Conservation (phyloP, 1,140 invertebrate genomes). For the Aporrectodea caliginosa region DNA sequence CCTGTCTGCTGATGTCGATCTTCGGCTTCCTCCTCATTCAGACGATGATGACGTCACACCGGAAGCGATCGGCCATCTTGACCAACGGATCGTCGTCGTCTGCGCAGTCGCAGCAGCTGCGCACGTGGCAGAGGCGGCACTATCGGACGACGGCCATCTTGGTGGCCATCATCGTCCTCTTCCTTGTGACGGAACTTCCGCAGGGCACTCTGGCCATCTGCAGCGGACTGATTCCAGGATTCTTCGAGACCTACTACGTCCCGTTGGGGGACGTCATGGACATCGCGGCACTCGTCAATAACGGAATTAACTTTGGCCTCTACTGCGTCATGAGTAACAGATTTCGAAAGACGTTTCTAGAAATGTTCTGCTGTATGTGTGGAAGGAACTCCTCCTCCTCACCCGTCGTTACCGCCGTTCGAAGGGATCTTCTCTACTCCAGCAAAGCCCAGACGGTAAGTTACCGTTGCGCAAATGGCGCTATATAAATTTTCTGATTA, state of each 20-base stretch:
- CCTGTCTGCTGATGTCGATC: constrained; percentile 55
- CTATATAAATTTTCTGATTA: no score
- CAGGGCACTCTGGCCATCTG: constrained; percentile 56
- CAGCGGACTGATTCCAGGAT: constrained; percentile 35
- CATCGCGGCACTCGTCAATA: constrained; percentile 9
- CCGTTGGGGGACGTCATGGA: constrained; percentile 9
- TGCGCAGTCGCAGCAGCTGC: constrained; percentile 38
- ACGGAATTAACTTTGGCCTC: constrained; percentile 13
- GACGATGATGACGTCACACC: constrained; percentile 38
- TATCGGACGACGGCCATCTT: constrained; percentile 86
- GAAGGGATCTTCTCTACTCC: neutral
- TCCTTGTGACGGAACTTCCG: constrained; percentile 81
- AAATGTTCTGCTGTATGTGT: neutral
- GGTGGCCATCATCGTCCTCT: constrained; percentile 77
- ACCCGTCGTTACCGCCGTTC: neutral
- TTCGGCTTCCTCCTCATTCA: constrained; percentile 55
- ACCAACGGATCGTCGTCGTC: neutral
- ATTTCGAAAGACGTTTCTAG: constrained; percentile 8
- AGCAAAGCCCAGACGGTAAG: neutral
- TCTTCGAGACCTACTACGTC: constrained; percentile 48
- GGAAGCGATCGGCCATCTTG: constrained; percentile 4
- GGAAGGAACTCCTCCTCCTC: neutral
- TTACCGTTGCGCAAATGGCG: no score
- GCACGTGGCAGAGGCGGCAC: constrained; percentile 59
- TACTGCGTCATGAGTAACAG: constrained; percentile 12